Percentiles rank a stretch among this genome's conserved stretches.
phyloP scores from a whole-genome alignment of 2,888 invertebrate species.

The Poecilus cupreus region DNA sequence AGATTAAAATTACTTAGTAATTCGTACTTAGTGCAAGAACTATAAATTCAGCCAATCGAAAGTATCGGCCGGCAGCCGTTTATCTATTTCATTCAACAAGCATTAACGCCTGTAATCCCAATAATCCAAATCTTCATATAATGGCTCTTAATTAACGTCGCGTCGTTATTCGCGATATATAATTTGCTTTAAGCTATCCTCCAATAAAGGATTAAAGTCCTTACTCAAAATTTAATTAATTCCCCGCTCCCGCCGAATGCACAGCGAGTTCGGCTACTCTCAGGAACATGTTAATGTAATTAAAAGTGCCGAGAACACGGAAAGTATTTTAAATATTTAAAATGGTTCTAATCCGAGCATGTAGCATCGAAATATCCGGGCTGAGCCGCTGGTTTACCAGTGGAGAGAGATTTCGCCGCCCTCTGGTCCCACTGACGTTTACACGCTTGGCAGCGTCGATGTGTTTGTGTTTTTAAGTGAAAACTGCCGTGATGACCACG shows the following conservation, averaged over 20 bases:
- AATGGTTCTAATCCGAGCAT: conserved; percentile 2
- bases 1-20: background rate
- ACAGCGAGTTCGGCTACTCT: background rate
- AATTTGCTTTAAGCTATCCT: conserved; percentile 57
- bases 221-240: conserved; percentile 57
- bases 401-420: too few relatives aligned
- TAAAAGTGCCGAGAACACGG: conserved; percentile 42
- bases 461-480: conserved; percentile 3
- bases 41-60: background rate
- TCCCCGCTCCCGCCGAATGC: conserved; percentile 23
- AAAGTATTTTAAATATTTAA: conserved; percentile 56
- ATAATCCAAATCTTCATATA: conserved; percentile 55
- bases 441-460: background rate
- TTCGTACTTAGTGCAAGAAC: background rate
- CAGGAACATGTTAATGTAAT: conserved; percentile 40
- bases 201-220: conserved; percentile 59
- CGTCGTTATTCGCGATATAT: conserved; percentile 52
- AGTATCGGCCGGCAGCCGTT: conserved; percentile 5
- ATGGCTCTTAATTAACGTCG: conserved; percentile 51
- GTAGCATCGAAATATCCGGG: background rate
- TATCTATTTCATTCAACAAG: conserved; percentile 50
- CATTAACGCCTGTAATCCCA: conserved; percentile 49
- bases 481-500: background rate
- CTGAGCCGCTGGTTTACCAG: too few relatives aligned
- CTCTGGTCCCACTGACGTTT: background rate